Evolutionary conservation across 2,888 invertebrate genomes (phyloP).

Genomic region (Sphaeridia pumilis): DNA sequence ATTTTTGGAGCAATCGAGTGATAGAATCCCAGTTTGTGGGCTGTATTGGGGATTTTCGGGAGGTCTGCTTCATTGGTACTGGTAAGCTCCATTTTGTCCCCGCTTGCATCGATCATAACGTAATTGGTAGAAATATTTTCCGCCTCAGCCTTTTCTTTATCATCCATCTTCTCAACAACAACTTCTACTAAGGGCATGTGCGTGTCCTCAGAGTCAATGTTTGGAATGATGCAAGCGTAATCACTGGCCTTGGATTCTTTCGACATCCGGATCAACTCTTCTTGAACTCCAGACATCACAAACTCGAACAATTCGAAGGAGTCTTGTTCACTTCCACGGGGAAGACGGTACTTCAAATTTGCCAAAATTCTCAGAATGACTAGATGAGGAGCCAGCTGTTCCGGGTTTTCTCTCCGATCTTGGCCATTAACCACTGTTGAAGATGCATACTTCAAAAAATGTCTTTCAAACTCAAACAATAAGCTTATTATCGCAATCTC

Average conservation of each 20-base stretch:
- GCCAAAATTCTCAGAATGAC: conserved; percentile 10
- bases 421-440: conserved; percentile 13
- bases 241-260: conserved; percentile 8
- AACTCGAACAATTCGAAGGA: conserved; percentile 12
- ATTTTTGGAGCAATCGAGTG: conserved; percentile 6
- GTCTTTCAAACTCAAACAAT: neutral
- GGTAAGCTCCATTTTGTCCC: conserved; percentile 1
- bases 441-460: neutral
- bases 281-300: conserved; percentile 15
- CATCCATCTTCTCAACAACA: conserved; percentile 7
- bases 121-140: neutral
- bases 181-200: conserved; percentile 4
- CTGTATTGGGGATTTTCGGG: neutral
- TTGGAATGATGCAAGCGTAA: conserved; percentile 11
- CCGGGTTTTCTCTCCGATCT: neutral
- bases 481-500: neutral
- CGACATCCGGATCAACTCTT: conserved; percentile 9
- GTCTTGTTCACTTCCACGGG: conserved; percentile 13
- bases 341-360: conserved; percentile 10
- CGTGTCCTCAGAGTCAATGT: conserved; percentile 5
- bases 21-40: conserved; percentile 10
- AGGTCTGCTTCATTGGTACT: neutral
- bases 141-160: neutral
- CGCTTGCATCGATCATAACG: conserved; percentile 1
- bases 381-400: conserved; percentile 6